Base-by-base conservation (phyloP, 2,888 invertebrate species). In the Brachypalpus laphriformis region DNA sequence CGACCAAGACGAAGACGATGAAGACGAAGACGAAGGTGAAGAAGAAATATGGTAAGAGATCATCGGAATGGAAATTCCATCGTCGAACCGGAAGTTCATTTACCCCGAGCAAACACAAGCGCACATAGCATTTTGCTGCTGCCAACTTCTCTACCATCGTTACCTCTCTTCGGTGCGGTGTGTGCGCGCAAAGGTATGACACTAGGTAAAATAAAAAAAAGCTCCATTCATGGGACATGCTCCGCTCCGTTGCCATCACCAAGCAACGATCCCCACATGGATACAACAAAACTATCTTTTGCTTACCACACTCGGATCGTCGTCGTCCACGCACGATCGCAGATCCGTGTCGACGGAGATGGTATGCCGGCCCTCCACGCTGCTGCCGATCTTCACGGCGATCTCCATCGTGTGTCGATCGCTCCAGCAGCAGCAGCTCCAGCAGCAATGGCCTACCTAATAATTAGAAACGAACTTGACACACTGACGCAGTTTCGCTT, bases 401-500 rank as follows among this genome's bases (percentile, higher is more conserved):
- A n/a, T n/a, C n/a, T n/a, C 25, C 25, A 25, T 4, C 25, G 25
- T n/a, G 25, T 25, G 22, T 8, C 11, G 28, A 28, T 22, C 4
- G 28, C 16, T 18, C n/a, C 22, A 57, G 16, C 40, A 22, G 40
- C 37, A 11, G n/a, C 65, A 63, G n/a, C 49, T 14, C 7, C 61
- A 56, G 37, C 61, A 49, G 34, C 65, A 68, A 56, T 71, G 71
- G 75, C 80, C 85, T 76, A 75, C 70, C 85, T 22, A 75, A 80
- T 80, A 80, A 85, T 85, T 85, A 85, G 85, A 87, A 89, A 88
- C 90, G 90, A 90, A 90, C 90, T 90, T 90, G 90, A 90, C 90
- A 90, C 88, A 90, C 89, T 90, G 89, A 89, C 90, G 90, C 88
- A 89, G 89, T 88, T 90, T 89, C 70, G 71, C 66, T 85, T 85